These are phyloP conservation scores for Belgica antarctica DNA, from an alignment of 2,888 invertebrate genomes.

Conservation along the genomic window DNA sequence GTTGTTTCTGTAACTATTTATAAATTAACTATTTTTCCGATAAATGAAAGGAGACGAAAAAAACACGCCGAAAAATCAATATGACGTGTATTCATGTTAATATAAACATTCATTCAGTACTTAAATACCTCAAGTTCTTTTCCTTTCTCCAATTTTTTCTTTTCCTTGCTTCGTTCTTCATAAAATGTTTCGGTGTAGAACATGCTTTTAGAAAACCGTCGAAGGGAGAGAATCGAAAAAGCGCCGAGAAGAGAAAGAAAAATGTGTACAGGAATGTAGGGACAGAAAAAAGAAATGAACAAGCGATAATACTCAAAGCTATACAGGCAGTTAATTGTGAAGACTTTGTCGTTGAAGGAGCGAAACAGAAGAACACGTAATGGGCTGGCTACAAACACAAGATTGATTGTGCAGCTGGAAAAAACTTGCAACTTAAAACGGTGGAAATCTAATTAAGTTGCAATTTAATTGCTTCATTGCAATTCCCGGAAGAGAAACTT, in stretches of 20 bases:
- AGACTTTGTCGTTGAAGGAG: not conserved
- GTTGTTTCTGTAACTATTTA: conserved; percentile 5
- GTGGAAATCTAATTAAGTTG: not conserved
- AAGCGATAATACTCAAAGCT: conserved; percentile 17
- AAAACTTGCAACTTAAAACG: not conserved
- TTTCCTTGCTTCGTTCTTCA: not conserved
- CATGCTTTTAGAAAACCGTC: not conserved
- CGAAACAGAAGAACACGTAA: not conserved
- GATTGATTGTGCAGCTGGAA: not conserved
- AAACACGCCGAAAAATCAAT: conserved; percentile 21
- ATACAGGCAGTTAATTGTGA: not conserved
- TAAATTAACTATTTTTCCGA: conserved; percentile 15
- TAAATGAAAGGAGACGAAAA: not conserved
- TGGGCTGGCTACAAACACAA: not conserved
- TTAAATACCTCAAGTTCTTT: conserved; percentile 34
- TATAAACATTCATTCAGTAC: conserved; percentile 36
- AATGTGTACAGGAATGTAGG: conserved; percentile 44
- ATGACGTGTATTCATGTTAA: conserved; percentile 28
- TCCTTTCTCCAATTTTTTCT: not conserved
- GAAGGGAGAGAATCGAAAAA: conserved; percentile 11
- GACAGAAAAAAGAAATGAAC: conserved; percentile 23
- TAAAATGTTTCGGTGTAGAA: not conserved
- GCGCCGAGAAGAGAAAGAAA: conserved; percentile 38
- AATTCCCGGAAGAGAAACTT: not conserved
- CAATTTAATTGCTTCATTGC: not conserved